Base-by-base conservation (phyloP, 2,113 vertebrate species). In the Phaethon lepturus region DNA sequence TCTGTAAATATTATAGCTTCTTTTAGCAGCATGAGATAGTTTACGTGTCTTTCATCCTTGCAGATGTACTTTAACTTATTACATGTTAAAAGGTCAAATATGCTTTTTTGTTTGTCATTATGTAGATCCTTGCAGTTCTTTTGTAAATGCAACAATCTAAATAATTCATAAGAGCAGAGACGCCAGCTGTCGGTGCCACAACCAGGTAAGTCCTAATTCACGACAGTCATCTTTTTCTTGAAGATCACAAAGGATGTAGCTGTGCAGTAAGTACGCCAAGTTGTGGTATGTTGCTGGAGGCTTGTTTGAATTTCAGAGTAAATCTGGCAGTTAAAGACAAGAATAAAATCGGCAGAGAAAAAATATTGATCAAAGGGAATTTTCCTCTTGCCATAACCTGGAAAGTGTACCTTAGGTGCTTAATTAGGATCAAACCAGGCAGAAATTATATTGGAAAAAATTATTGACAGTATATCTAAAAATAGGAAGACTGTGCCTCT, bases 371-470 rank as follows among this genome's bases (percentile, higher is more conserved):
- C 86, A 49, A 64, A 79, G 55, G 64, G 50, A 83, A 31, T 84
- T 79, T 66, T 90, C 66, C 49, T 72, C 74, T 86, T 80, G 91
- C 40, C 10, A 8, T n/a, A 68, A 59, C 49, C 45, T 79, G 74
- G 31, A 50, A 94, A 94, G 28, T 33, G 49, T 17, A 73, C 45
- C 62, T 55, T 7, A 76, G 82, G 22, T 78, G 78, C 84, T 76
- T 86, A 80, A 62, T 59, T 79, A 87, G 74, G 72, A 93, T 79
- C 62, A 83, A 96, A 91, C 29, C 53, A 90, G 85, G 78, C 53
- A 83, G 87, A 93, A 97, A 94, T 73, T 20, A 13, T 42, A 78
- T 13, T 81, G 83, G 56, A 25, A 68, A 75, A 84, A 87, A 59
- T 6, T 86, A 92, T 8, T 68, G 88, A 59, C 25, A 35, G 44